phyloP scores from a whole-genome alignment of 2,888 invertebrate genomes.

The Drosophila infuscata region DNA sequence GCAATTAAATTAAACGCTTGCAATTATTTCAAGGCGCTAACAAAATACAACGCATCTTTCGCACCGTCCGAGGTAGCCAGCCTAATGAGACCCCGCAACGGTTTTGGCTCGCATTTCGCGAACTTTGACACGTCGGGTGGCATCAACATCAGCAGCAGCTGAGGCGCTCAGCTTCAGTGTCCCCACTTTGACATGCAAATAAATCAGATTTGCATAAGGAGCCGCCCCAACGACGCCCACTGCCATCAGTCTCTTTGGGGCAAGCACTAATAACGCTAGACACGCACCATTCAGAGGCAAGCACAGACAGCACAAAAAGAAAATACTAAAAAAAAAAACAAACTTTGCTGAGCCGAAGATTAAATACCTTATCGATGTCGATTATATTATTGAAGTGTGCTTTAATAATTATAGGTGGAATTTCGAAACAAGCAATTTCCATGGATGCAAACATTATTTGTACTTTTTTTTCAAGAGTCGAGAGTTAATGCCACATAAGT shows the following conservation, averaged over 20 bases:
- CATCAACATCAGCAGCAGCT: conserved; percentile 8
- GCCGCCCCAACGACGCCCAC: conserved; percentile 25
- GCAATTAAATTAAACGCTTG: conserved; percentile 80
- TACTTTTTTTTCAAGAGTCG: background rate
- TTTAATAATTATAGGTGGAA: background rate
- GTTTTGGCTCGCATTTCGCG: conserved; percentile 24
- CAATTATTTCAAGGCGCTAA: conserved; percentile 77
- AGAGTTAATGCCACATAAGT: background rate
- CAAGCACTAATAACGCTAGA: conserved; percentile 55
- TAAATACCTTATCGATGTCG: conserved; percentile 6
- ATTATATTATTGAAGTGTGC: background rate
- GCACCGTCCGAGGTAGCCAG: conserved; percentile 16
- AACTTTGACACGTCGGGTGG: conserved; percentile 54
- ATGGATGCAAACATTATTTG: background rate
- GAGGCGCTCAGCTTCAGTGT: conserved; percentile 27
- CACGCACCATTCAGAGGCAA: conserved; percentile 36
- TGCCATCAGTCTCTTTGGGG: conserved; percentile 18
- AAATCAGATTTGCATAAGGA: conserved; percentile 81
- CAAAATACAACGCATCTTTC: conserved; percentile 57
- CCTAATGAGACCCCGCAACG: conserved; percentile 57
- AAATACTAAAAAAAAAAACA: background rate
- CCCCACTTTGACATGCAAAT: conserved; percentile 79
- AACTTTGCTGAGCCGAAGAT: conserved; percentile 9
- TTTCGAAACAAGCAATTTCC: background rate
- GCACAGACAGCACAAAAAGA: background rate